Base-by-base conservation (phyloP, 2,797 vertebrate genomes). In the Cossypha niveicapilla region DNA sequence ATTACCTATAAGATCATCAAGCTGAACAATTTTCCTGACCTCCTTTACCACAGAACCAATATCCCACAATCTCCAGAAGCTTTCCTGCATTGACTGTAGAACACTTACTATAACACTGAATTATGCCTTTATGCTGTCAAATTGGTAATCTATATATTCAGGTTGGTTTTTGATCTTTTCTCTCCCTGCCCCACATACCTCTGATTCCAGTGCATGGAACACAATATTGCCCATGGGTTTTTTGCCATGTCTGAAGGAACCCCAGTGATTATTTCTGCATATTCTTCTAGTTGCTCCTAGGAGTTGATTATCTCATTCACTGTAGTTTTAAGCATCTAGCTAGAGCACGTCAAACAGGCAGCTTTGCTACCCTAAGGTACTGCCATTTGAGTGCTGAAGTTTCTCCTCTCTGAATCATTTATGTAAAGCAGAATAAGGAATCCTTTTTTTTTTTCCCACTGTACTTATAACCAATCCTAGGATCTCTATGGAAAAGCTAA, bases 161-260 rank as follows among this genome's bases (percentile, higher is more conserved):
- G 4, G 13, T 45, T 73, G 23, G 24, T 57, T 10, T 45, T 65
- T 25, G 19, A 8, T 37, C 8, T n/a, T 27, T 44, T 41, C 11
- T 39, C 57, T 70, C 24, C 21, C 28, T 1, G 1, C 3, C 8
- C 27, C 23, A 16, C 4, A 3, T 14, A 35, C 10, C 5, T 32
- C 22, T 39, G 30, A 47, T 58, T 86, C 17, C 21, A 28, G 16
- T 18, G 6, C 24, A 27, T 4, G 9, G 32, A 68, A 25, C 5
- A 21, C 9, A 30, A 4, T 11, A 30, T 41, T 66, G 18, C 17
- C 30, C 32, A 4, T n/a, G 34, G 34, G 34, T 88, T 91, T 91
- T 86, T n/a, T 81, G 53, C 48, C 6, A 4, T 27, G 2, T 60
- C 30, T 74, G 35, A 70, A 73, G 23, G 34, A 83, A 44, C 3